phyloP scores from a whole-genome alignment of 2,888 invertebrate species.

The Oconnorella tubifera region DNA sequence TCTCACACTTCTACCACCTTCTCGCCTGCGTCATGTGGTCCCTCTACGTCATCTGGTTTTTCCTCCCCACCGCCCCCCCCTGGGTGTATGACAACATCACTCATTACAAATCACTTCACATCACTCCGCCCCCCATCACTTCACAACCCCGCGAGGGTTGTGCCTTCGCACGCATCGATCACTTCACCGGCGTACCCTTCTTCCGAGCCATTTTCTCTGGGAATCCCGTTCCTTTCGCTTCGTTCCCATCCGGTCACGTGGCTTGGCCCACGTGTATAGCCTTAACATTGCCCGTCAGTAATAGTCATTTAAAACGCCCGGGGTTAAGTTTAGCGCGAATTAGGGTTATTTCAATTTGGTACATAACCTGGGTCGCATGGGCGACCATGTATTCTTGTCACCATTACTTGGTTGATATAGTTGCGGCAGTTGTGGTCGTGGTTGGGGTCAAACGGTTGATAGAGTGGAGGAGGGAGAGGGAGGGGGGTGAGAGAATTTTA shows the following conservation, averaged over 20 bases:
- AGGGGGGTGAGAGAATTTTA: no score
- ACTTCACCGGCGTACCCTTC: slow-evolving; percentile 26
- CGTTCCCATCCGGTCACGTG: slow-evolving; percentile 40
- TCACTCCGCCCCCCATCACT: not conserved
- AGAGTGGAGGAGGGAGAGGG: no score
- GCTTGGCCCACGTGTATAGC: slow-evolving; percentile 35
- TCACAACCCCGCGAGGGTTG: slow-evolving; percentile 32
- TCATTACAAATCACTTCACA: not conserved
- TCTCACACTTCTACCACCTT: slow-evolving; percentile 33
- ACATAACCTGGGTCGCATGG: slow-evolving; percentile 36
- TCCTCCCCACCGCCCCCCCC: slow-evolving; percentile 38
- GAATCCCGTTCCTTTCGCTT: slow-evolving; percentile 38
- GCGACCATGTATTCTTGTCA: slow-evolving; percentile 39
- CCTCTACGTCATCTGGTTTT: slow-evolving; percentile 33
- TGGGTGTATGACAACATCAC: slow-evolving; percentile 32
- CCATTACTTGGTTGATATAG: slow-evolving; percentile 35
- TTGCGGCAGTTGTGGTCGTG: slow-evolving; percentile 23
- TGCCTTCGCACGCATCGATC: slow-evolving; percentile 35
- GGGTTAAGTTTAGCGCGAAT: not conserved
- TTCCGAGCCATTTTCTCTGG: slow-evolving; percentile 35
- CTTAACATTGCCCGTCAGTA: slow-evolving; percentile 13
- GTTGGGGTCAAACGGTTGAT: not conserved
- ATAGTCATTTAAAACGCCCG: no score
- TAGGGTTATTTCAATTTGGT: slow-evolving; percentile 4
- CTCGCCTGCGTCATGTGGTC: slow-evolving; percentile 36